phyloP scores from a whole-genome alignment of 2,888 invertebrate species.

The Melolontha melolontha region DNA sequence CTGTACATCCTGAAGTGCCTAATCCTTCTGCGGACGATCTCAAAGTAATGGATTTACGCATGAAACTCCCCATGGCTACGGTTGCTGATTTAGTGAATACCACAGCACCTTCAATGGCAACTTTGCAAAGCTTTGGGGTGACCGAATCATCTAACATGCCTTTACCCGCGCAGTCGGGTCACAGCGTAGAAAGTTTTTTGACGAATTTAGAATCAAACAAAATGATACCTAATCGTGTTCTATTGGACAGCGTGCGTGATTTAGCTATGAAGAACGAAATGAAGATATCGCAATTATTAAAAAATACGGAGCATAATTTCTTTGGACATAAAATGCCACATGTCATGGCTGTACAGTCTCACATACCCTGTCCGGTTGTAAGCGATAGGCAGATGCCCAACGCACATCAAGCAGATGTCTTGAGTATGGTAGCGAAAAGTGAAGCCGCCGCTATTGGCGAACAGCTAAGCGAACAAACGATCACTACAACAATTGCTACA shows the following conservation, averaged over 20 bases:
- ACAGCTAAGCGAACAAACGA: constrained; percentile 45
- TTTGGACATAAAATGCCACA: constrained; percentile 45
- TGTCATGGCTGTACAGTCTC: constrained; percentile 53
- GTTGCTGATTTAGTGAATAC: constrained; percentile 66
- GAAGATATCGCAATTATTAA: constrained; percentile 40
- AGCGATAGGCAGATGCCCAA: constrained; percentile 45
- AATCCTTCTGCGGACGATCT: constrained; percentile 52
- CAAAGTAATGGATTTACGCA: constrained; percentile 76
- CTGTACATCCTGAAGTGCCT: constrained; percentile 40
- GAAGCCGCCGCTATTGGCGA: constrained; percentile 54
- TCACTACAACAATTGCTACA: constrained; percentile 45
- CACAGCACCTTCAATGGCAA: constrained; percentile 70
- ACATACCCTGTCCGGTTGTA: constrained; percentile 42
- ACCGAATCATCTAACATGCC: constrained; percentile 64
- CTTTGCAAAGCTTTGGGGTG: constrained; percentile 67
- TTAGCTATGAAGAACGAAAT: constrained; percentile 35
- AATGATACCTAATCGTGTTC: constrained; percentile 42
- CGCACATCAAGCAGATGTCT: constrained; percentile 52
- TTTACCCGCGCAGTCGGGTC: constrained; percentile 70
- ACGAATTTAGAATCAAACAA: constrained; percentile 66
- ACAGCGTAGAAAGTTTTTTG: constrained; percentile 72
- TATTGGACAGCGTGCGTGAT: constrained; percentile 18
- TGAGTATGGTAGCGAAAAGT: constrained; percentile 57
- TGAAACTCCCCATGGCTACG: constrained; percentile 72
- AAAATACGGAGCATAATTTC: constrained; percentile 42